Evolutionary conservation across 2,797 vertebrate genomes (phyloP).

Genomic region (Squalus acanthias): DNA sequence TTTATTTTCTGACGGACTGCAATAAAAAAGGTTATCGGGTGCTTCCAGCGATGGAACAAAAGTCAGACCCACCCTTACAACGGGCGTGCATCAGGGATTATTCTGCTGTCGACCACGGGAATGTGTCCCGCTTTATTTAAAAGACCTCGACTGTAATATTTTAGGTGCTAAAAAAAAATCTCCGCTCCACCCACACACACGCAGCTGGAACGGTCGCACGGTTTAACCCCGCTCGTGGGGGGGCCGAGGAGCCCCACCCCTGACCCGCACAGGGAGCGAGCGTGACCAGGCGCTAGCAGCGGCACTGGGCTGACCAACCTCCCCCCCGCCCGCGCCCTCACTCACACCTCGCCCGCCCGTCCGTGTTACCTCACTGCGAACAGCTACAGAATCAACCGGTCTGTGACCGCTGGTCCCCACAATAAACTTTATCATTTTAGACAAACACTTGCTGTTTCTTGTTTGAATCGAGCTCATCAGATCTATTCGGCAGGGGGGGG

Average conservation of each 20-base stretch:
- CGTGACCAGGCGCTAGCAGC: too few species aligned
- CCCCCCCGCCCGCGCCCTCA: too few species aligned
- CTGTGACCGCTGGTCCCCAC: background rate
- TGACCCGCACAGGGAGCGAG: slow-evolving; percentile 23
- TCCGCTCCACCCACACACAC: background rate
- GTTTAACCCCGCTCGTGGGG: slow-evolving; percentile 35
- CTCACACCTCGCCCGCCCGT: too few species aligned
- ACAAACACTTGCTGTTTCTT: background rate
- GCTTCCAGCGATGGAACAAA: background rate
- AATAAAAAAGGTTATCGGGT: background rate
- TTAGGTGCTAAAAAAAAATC: background rate
- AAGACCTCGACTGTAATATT: too few species aligned
- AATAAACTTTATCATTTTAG: background rate
- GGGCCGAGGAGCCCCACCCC: slow-evolving; percentile 38
- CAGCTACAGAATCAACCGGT: too few species aligned
- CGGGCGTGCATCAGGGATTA: too few species aligned
- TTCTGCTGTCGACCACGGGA: too few species aligned
- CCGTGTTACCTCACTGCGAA: too few species aligned
- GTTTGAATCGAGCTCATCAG: background rate
- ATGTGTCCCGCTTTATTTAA: too few species aligned
- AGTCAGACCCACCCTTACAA: background rate
- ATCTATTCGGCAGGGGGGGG: too few species aligned
- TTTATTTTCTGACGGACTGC: background rate
- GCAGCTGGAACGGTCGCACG: background rate
- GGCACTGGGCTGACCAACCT: too few species aligned